phyloP scores from a whole-genome alignment of 1,140 invertebrate genomes.

The Drosophila ananassae region DNA sequence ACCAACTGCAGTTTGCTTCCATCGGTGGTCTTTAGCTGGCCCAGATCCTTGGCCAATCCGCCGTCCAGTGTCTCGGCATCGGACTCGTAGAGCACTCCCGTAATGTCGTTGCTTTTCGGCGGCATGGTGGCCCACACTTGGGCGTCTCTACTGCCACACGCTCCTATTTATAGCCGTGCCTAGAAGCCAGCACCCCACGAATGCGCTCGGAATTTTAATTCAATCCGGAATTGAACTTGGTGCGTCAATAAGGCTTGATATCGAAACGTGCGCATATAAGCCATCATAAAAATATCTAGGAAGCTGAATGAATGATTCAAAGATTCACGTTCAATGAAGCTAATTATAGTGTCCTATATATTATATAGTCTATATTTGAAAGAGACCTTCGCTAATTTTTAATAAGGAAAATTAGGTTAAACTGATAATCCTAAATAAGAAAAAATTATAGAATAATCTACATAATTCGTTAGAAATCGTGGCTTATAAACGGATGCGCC shows the following conservation, averaged over 20 bases:
- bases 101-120: slow-evolving; percentile 59
- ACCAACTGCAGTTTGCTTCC: slow-evolving; percentile 88
- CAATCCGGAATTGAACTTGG: slow-evolving; percentile 1
- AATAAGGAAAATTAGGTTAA: no score
- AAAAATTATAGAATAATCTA: no score
- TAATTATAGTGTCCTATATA: neutral
- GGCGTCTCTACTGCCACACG: neutral
- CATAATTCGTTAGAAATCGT: no score
- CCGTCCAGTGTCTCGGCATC: slow-evolving; percentile 86
- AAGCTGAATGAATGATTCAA: neutral
- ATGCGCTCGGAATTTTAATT: neutral
- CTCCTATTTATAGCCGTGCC: slow-evolving; percentile 12
- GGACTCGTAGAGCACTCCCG: slow-evolving; percentile 87
- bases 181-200: neutral
- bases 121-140: slow-evolving; percentile 20
- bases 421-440: no score
- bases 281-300: slow-evolving; percentile 1
- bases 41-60: slow-evolving; percentile 82
- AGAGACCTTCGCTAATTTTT: neutral
- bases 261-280: slow-evolving; percentile 3
- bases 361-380: neutral
- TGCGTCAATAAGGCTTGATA: neutral
- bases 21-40: slow-evolving; percentile 80
- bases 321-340: neutral
- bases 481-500: no score